Evolutionary conservation across 2,797 vertebrate species (phyloP).

Genomic region (Meda fulgida): DNA sequence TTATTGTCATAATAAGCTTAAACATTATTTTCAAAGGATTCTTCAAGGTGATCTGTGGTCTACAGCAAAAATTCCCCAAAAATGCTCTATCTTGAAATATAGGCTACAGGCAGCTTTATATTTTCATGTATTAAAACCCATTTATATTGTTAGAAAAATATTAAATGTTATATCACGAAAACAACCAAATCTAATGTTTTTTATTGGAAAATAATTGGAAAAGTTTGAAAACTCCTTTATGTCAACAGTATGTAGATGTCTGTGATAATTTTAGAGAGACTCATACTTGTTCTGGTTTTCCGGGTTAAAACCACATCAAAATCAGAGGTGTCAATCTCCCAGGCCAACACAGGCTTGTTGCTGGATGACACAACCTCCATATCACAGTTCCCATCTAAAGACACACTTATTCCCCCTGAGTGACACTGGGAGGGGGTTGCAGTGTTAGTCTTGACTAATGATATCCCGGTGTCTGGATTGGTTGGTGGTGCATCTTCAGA

Average conservation of each 20-base stretch:
- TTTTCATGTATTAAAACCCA: background rate
- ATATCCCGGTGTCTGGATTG: conserved; percentile 72
- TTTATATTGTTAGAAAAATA: background rate
- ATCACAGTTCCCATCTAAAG: conserved; percentile 81
- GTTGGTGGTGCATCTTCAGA: conserved; percentile 71
- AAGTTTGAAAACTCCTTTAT: background rate
- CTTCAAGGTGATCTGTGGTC: background rate
- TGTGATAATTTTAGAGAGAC: background rate
- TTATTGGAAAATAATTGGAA: too few relatives aligned
- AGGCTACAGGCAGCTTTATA: background rate
- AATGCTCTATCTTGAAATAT: background rate
- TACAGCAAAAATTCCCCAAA: background rate
- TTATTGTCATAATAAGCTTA: background rate
- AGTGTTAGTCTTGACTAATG: conserved; percentile 75
- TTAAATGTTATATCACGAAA: too few relatives aligned
- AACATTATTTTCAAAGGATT: background rate
- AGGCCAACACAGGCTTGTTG: conserved; percentile 88
- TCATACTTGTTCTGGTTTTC: conserved; percentile 89
- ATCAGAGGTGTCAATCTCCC: conserved; percentile 97
- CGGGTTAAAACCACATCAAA: conserved; percentile 85
- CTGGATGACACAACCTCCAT: conserved; percentile 81
- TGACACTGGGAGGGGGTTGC: conserved; percentile 73
- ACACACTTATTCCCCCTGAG: conserved; percentile 72
- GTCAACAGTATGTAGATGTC: background rate
- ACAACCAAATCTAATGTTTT: too few relatives aligned